Percentiles rank a stretch among this genome's conserved stretches.
These are phyloP conservation scores for Acleris sparsana DNA, from an alignment of 2,888 invertebrate genomes.

Conservation along the genomic window DNA sequence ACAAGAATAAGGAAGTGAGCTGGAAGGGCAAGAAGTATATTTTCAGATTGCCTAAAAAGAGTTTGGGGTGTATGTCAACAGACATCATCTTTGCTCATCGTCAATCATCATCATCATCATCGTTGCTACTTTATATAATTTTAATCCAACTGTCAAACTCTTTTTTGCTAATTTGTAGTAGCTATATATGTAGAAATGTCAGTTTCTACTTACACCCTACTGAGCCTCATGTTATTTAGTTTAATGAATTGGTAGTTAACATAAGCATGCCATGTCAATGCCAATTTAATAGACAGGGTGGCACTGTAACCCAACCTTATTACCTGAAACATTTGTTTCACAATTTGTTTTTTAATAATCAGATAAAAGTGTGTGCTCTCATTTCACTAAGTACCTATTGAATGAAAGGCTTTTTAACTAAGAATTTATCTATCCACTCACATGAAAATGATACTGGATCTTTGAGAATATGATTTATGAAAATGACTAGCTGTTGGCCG, in stretches of 20 bases:
- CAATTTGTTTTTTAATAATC: slow-evolving; percentile 1
- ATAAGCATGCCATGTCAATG: slow-evolving; percentile 30
- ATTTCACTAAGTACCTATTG: neutral
- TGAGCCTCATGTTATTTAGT: slow-evolving; percentile 21
- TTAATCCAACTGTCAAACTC: no score
- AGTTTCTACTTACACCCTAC: slow-evolving; percentile 8
- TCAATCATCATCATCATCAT: no score
- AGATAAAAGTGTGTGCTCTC: neutral
- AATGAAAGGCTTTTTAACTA: neutral
- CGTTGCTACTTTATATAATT: no score
- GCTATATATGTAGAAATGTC: no score
- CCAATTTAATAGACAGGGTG: slow-evolving; percentile 26
- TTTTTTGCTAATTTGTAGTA: no score
- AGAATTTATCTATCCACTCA: neutral
- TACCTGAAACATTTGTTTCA: slow-evolving; percentile 18
- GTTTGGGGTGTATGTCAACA: no score
- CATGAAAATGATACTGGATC: neutral
- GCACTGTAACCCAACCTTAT: slow-evolving; percentile 18
- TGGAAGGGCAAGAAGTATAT: no score
- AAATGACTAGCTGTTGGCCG: no score
- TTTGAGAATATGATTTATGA: no score
- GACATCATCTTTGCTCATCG: no score
- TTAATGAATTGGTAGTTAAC: slow-evolving; percentile 21
- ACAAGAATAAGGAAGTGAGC: no score
- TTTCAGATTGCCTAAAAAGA: no score